Evolutionary conservation across 2,113 vertebrate species (phyloP).

Genomic region (Vidua macroura): DNA sequence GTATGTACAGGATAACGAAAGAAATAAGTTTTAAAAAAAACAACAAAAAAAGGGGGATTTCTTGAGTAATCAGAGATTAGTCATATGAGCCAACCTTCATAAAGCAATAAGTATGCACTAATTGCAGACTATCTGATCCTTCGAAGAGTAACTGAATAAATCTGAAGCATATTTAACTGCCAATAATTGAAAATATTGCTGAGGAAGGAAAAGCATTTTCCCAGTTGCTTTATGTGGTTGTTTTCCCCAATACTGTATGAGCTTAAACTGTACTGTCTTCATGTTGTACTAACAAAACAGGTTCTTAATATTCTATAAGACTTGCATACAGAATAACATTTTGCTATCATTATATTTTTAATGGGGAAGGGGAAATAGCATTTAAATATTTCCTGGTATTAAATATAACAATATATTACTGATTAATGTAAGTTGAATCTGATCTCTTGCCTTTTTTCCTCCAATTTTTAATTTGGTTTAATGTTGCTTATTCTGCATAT

Average conservation of each 20-base stretch:
- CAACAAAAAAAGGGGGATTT: conserved; percentile 15
- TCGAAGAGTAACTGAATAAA: conserved; percentile 8
- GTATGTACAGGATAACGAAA: conserved; percentile 22
- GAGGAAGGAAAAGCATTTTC: conserved; percentile 21
- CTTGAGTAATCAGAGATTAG: conserved; percentile 29
- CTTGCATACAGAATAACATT: conserved; percentile 43
- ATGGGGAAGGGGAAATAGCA: conserved; percentile 5
- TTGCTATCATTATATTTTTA: conserved; percentile 39
- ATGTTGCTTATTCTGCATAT: conserved; percentile 54
- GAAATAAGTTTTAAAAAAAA: conserved; percentile 12
- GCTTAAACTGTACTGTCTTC: conserved; percentile 39
- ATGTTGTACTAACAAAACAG: conserved; percentile 26
- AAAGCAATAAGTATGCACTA: conserved; percentile 10
- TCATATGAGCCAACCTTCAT: conserved; percentile 27
- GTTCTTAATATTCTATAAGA: conserved; percentile 48
- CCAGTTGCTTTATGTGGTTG: neutral
- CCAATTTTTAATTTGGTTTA: conserved; percentile 12
- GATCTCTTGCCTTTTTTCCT: conserved; percentile 4
- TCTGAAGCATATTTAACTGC: conserved; percentile 1
- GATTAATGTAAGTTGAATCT: conserved; percentile 52
- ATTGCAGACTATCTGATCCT: conserved; percentile 8
- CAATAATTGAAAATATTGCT: conserved; percentile 39
- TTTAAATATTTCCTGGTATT: neutral
- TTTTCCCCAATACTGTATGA: neutral
- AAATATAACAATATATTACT: conserved; percentile 33